Base-by-base conservation (phyloP, 2,797 vertebrate species). In the Manis pentadactyla region DNA sequence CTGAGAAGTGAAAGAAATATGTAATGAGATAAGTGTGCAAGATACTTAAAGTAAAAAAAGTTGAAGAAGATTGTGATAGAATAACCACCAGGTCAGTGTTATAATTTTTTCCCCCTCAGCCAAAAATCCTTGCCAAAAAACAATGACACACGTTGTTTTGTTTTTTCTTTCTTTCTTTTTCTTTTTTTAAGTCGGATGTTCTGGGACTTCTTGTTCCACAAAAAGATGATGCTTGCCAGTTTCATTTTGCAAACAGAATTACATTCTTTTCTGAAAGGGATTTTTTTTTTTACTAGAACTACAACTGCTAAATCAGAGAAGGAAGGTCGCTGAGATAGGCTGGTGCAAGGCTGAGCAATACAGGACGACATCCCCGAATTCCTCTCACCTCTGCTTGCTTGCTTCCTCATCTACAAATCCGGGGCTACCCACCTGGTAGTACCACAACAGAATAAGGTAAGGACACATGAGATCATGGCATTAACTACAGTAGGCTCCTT, bases 401-500 rank as follows among this genome's bases (percentile, higher is more conserved):
- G n/a, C 71, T 21, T 27, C 31, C 23, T 37, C 77, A 18, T 34
- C 74, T 51, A 1, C 2, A 71, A 77, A 73, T n/a, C 2, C 31
- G 49, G 31, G 29, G 37, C 49, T 78, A 97, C 96, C 57, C 97
- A 92, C 69, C 83, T 49, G 57, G 34, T 19, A 63, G 68, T 31
- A 75, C 49, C 68, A 57, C 29, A 31, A 46, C 23, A 9, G 63
- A 34, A 86, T 15, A 86, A 49, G 85, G 51, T 13, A 69, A 92
- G 64, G 75, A 55, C 7, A 37, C 79, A 95, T 97, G 97, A 97
- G 86, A 97, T 97, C 91, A 96, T 93, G 96, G 97, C 97, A 77
- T 66, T 55, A 90, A 90, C 51, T 12, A 91, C 71, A 91, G 77
- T 5, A 34, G 82, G 37, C 69, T 95, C 82, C 94, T 71, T 91